phyloP scores from a whole-genome alignment of 2,113 vertebrate species.

The Epinephelus fuscoguttatus region DNA sequence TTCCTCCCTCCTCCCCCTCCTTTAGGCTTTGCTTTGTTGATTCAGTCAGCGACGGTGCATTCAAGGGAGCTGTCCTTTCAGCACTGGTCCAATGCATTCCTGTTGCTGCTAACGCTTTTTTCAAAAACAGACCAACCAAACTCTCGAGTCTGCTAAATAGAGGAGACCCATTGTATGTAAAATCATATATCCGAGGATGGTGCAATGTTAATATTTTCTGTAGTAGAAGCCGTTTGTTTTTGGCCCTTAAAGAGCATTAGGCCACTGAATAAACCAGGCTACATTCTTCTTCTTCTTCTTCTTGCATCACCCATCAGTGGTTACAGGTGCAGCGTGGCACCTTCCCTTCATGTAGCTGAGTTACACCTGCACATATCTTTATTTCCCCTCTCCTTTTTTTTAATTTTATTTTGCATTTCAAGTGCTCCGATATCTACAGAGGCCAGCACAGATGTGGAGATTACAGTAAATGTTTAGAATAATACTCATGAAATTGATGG shows the following conservation, averaged over 20 bases:
- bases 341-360: conserved; percentile 77
- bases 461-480: conserved; percentile 66
- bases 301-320: conserved; percentile 56
- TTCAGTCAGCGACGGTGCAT: conserved; percentile 70
- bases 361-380: conserved; percentile 74
- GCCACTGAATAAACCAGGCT: conserved; percentile 55
- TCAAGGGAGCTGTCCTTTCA: conserved; percentile 87
- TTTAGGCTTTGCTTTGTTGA: conserved; percentile 77
- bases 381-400: not conserved
- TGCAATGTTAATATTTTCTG: conserved; percentile 83
- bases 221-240: conserved; percentile 64
- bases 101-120: conserved; percentile 82
- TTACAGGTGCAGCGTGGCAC: conserved; percentile 69
- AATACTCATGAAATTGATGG: conserved; percentile 72
- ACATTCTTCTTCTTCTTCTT: conserved; percentile 53
- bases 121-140: conserved; percentile 77
- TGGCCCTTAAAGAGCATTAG: conserved; percentile 62
- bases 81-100: conserved; percentile 84
- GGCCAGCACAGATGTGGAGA: conserved; percentile 70
- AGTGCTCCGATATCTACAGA: conserved; percentile 66
- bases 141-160: conserved; percentile 68
- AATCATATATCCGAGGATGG: conserved; percentile 79
- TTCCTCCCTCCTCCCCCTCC: conserved; percentile 14
- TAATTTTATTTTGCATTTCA: conserved; percentile 38
- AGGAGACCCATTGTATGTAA: conserved; percentile 78